Evolutionary conservation across 2,113 vertebrate genomes (phyloP).

Genomic region (Eurystomus gularis): DNA sequence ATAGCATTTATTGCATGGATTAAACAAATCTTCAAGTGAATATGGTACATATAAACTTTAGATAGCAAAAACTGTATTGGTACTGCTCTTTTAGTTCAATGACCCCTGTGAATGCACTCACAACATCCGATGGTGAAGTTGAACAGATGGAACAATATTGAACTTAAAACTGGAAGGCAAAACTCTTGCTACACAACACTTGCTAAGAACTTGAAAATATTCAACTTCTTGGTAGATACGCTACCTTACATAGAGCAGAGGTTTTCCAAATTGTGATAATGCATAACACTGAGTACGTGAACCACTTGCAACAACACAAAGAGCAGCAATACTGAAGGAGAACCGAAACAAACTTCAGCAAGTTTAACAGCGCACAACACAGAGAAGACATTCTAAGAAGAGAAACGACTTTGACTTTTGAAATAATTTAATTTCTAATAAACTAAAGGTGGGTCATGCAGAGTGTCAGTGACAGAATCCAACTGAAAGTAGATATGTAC

Average conservation of each 20-base stretch:
- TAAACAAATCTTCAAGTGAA: neutral
- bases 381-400: neutral
- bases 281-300: neutral
- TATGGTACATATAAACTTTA: neutral
- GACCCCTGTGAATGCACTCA: neutral
- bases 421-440: neutral
- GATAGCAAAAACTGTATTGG: neutral
- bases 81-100: neutral
- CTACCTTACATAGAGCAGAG: neutral
- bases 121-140: neutral
- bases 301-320: neutral
- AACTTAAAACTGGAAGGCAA: neutral
- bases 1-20: neutral
- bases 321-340: neutral
- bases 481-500: fast-evolving
- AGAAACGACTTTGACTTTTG: neutral
- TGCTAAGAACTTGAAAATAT: neutral
- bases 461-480: neutral
- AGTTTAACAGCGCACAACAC: neutral
- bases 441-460: neutral
- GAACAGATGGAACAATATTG: neutral
- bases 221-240: neutral
- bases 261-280: neutral
- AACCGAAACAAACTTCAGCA: neutral
- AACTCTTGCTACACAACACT: neutral